Base-by-base conservation (phyloP, 2,888 invertebrate genomes). In the Troides oblongomaculatus region DNA sequence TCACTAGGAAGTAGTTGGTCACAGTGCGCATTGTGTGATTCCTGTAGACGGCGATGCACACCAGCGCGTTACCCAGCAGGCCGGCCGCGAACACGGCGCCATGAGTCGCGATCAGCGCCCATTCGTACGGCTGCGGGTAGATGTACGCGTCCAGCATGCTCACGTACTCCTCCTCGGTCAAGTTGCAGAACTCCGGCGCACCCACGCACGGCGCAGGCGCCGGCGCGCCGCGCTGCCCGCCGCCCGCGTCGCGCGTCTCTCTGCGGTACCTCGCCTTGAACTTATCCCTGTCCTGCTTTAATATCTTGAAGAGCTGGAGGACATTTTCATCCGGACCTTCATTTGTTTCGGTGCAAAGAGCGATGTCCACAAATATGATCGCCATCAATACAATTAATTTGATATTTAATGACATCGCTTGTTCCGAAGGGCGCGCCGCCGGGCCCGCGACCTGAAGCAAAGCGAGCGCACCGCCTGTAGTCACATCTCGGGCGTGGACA, bases 1-100 rank as follows among this genome's bases (percentile, higher is more conserved):
- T 98, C 58, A 97, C 97, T 78, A 98, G 96, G 84, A 98, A 98
- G 83, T 97, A 96, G 86, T 99, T 98, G 59, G 98, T 98, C 25
- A 98, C 97, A 0, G 97, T 98, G 70, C 97, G 93, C 97, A 98
- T 97, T 1, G 95, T 93, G 74, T 95, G 95, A 81, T 98, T 98
- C 70, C 96, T 94, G 81, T 97, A 96, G 0, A 98, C 98, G 0
- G 97, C 97, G 50, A 96, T 93, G 79, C 97, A 97, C 50, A 99
- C 98, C 53, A 98, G 87, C 14, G 95, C 94, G 83, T 98, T 99
- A 0, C 98, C 98, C 0, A 97, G 92, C 66, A 97, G 92, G 3
- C 98, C 98, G 39, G 96, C 93, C 0, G 96, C 78, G 79, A 98
- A 98, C 0, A 97, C 96, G 2, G 96, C 77, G 60, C 94, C 88